Evolutionary conservation across 2,888 invertebrate genomes (phyloP).

Genomic region (Pocota personata): DNA sequence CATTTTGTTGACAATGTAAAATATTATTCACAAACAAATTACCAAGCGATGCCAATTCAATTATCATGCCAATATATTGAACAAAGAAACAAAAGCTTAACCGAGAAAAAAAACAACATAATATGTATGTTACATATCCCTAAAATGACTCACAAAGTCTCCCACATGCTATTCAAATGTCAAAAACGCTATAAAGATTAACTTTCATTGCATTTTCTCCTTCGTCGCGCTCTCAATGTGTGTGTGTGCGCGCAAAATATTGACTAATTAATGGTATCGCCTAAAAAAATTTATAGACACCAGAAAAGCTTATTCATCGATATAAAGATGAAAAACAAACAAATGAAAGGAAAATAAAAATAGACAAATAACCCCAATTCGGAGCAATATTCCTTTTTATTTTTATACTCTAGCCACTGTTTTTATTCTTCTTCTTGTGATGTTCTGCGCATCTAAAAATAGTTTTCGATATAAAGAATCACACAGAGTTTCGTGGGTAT

Average conservation of each 20-base stretch:
- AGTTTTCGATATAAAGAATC: constrained; percentile 42
- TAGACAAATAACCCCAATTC: constrained; percentile 5
- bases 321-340: neutral
- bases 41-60: constrained; percentile 33
- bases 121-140: too few species aligned
- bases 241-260: neutral
- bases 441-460: constrained; percentile 65
- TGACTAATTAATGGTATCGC: constrained; percentile 36
- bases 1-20: constrained; percentile 35
- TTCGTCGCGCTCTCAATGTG: neutral
- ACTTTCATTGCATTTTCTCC: constrained; percentile 45
- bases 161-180: constrained; percentile 8
- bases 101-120: neutral
- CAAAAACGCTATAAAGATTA: constrained; percentile 28
- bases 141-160: neutral
- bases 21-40: constrained; percentile 19
- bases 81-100: neutral
- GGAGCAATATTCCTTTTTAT: neutral
- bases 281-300: constrained; percentile 1
- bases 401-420: neutral
- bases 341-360: constrained; percentile 4
- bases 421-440: neutral
- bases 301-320: neutral
- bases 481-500: constrained; percentile 9
- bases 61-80: constrained; percentile 33